phyloP scores from a whole-genome alignment of 1,140 invertebrate genomes.

The Diabrotica virgifera region DNA sequence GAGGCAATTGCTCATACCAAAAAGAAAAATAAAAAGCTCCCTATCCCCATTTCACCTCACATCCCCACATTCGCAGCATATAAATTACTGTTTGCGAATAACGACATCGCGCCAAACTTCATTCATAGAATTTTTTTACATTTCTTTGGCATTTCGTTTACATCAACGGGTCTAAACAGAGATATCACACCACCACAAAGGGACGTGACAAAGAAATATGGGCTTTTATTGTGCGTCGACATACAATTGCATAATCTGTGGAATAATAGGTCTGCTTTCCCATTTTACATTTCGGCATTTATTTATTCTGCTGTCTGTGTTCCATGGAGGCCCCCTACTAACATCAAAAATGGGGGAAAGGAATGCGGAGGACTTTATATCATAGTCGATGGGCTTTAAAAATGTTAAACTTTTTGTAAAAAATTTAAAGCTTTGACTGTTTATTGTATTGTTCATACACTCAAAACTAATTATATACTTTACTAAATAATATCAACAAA shows the following conservation, averaged over 20 bases:
- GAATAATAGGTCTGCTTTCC: constrained; percentile 36
- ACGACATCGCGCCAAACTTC: background rate
- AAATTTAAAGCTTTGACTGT: too few relatives aligned
- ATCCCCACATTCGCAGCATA: too few relatives aligned
- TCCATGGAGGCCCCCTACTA: constrained; percentile 23
- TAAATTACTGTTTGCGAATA: too few relatives aligned
- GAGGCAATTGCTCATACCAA: too few relatives aligned
- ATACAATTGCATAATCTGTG: constrained; percentile 41
- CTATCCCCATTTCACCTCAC: too few relatives aligned
- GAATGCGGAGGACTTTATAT: constrained; percentile 23
- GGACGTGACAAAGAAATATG: constrained; percentile 36
- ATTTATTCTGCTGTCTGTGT: constrained; percentile 32
- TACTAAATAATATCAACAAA: too few relatives aligned
- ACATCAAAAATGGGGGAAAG: constrained; percentile 25
- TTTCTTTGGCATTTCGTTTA: constrained; percentile 35
- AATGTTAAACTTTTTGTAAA: background rate
- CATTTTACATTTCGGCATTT: constrained; percentile 39
- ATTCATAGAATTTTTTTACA: constrained; percentile 6
- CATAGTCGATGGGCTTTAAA: constrained; percentile 4
- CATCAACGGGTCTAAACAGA: constrained; percentile 33
- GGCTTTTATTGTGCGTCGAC: constrained; percentile 39
- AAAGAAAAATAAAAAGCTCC: too few relatives aligned
- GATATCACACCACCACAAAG: constrained; percentile 39
- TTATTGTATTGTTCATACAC: too few relatives aligned
- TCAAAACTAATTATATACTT: too few relatives aligned